These are phyloP conservation scores for Cenopis cana DNA, from an alignment of 2,888 invertebrate species.

Conservation along the genomic window DNA sequence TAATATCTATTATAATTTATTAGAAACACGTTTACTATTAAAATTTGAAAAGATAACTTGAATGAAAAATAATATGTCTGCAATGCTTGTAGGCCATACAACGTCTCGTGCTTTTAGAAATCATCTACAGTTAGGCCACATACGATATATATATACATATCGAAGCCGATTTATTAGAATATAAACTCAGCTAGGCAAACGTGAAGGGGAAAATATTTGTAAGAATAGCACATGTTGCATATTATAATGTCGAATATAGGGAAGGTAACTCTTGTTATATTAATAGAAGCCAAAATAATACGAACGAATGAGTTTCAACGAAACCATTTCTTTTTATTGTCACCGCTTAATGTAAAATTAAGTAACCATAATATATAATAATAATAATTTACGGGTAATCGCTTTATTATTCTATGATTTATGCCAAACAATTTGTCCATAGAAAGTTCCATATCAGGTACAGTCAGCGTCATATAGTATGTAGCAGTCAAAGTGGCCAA, in stretches of 20 bases:
- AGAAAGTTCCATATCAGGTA: neutral
- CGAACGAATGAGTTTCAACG: slow-evolving; percentile 21
- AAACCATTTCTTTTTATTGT: slow-evolving; percentile 33
- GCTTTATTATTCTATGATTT: neutral
- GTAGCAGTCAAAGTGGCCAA: no score
- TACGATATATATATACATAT: slow-evolving; percentile 54
- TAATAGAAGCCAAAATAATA: slow-evolving; percentile 14
- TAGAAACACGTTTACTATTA: slow-evolving; percentile 71
- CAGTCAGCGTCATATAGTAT: no score
- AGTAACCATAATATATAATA: slow-evolving; percentile 26
- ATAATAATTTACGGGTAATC: slow-evolving; percentile 13
- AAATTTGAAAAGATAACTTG: slow-evolving; percentile 66
- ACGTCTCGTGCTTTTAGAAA: slow-evolving; percentile 53
- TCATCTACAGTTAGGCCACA: slow-evolving; percentile 59
- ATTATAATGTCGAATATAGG: slow-evolving; percentile 5
- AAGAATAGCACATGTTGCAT: slow-evolving; percentile 44
- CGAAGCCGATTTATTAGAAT: slow-evolving; percentile 49
- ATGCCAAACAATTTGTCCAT: neutral
- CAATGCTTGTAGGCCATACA: slow-evolving; percentile 63
- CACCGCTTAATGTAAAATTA: slow-evolving; percentile 38
- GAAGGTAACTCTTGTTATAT: neutral
- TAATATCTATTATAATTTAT: slow-evolving; percentile 73
- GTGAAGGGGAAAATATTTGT: slow-evolving; percentile 57
- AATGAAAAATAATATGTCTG: slow-evolving; percentile 57
- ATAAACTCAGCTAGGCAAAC: slow-evolving; percentile 59